Percentiles rank a stretch among this genome's conserved stretches.
phyloP scores from a whole-genome alignment of 2,797 vertebrate species.

The Acanthis flammea region DNA sequence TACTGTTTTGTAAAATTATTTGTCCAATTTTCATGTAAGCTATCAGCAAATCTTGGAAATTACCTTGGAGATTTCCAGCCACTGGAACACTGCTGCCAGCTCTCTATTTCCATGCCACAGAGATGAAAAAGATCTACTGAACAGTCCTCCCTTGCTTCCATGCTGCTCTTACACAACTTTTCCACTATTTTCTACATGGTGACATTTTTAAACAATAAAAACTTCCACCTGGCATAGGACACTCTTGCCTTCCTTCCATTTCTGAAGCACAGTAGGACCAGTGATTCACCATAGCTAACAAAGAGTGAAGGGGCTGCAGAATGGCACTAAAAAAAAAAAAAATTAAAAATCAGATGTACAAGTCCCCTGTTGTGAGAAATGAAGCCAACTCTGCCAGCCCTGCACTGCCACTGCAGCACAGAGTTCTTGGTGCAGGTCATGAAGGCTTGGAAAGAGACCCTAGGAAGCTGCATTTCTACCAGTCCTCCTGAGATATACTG shows the following conservation, averaged over 20 bases:
- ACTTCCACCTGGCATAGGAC: not conserved
- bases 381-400: not conserved
- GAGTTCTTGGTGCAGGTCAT: not conserved
- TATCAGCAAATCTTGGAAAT: constrained; percentile 22
- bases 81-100: not conserved
- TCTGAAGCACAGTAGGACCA: not conserved
- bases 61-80: constrained; percentile 34
- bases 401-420: not conserved
- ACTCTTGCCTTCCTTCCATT: not conserved
- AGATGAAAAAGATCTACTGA: not conserved
- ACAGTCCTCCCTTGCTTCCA: not conserved
- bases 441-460: not conserved
- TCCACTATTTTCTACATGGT: not conserved
- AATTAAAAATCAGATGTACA: not conserved
- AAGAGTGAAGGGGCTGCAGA: not conserved
- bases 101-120: not conserved
- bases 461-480: not conserved
- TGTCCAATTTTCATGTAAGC: constrained; percentile 27
- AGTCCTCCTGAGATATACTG: not conserved
- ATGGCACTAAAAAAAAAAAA: not conserved
- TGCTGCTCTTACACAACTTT: not conserved
- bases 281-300: not conserved
- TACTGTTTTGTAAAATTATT: constrained; percentile 17
- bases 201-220: not conserved
- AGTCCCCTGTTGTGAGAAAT: not conserved